Percentiles rank a stretch among this genome's conserved stretches.
Conservation (phyloP, 2,113 vertebrate genomes). For the Brachypodius melanocephalos region DNA sequence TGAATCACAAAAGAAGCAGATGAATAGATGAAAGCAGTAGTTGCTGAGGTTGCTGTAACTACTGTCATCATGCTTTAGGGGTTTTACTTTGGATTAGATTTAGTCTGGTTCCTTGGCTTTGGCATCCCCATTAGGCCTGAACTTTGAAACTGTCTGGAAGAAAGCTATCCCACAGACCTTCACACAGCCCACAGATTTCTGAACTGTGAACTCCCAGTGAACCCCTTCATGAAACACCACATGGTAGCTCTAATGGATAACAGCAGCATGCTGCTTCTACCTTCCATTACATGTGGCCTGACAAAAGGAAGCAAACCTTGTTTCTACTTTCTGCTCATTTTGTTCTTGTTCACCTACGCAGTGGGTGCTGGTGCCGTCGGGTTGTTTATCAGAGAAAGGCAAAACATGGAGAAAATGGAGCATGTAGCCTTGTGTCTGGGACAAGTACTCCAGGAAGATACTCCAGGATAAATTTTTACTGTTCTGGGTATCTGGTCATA, state of each 20-base stretch:
- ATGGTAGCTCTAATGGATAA: not conserved
- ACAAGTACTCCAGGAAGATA: not conserved
- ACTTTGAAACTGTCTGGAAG: not conserved
- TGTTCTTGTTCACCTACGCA: not conserved
- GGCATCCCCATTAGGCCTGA: not conserved
- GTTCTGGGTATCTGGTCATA: not conserved
- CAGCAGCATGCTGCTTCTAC: not conserved
- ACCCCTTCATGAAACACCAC: not conserved
- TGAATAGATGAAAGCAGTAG: not conserved
- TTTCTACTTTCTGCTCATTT: not conserved
- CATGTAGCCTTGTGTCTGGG: not conserved
- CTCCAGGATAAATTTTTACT: not conserved
- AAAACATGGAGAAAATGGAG: not conserved
- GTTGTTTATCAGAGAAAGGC: not conserved
- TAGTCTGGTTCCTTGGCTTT: not conserved
- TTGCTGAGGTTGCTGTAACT: not conserved
- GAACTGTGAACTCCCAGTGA: not conserved
- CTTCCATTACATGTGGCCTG: not conserved
- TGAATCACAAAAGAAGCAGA: not conserved
- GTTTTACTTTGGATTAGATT: not conserved
- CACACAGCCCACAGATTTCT: not conserved
- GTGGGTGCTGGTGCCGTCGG: not conserved
- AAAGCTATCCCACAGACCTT: not conserved
- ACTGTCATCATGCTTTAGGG: not conserved
- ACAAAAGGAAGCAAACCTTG: not conserved